Evolutionary conservation across 1,140 invertebrate species (phyloP).

Genomic region (Drosophila carrolli): DNA sequence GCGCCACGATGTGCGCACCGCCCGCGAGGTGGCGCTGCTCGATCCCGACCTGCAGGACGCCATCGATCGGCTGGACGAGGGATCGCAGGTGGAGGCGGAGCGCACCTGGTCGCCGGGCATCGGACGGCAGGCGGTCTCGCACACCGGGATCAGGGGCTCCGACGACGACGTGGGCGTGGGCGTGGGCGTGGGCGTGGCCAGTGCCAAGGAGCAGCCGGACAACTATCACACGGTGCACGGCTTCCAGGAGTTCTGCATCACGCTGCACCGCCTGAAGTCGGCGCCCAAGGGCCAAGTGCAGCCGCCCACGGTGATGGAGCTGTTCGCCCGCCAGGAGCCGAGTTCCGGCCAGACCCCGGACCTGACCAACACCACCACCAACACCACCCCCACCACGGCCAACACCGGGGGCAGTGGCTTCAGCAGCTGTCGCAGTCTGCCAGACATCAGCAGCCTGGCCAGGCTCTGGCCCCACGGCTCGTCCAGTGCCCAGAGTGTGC

Average conservation of each 20-base stretch:
- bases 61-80: conserved; percentile 54
- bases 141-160: neutral
- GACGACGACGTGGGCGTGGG: neutral
- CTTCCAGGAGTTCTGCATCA: conserved; percentile 65
- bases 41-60: conserved; percentile 62
- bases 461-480: neutral
- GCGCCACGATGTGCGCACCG: conserved; percentile 88
- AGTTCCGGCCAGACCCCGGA: neutral
- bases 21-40: conserved; percentile 71
- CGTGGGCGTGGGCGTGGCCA: neutral
- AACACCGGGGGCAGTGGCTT: neutral
- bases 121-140: conserved; percentile 13
- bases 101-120: conserved; percentile 22
- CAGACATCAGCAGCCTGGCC: conserved; percentile 24
- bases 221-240: conserved; percentile 69
- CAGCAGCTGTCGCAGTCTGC: conserved; percentile 43
- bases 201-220: neutral
- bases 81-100: conserved; percentile 20
- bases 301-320: conserved; percentile 38
- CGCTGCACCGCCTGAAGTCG: conserved; percentile 52
- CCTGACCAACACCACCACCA: too few relatives aligned
- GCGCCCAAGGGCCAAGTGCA: neutral
- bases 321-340: conserved; percentile 24
- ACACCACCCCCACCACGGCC: neutral
- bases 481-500: conserved; percentile 7